Conservation (phyloP, 1,140 invertebrate genomes). For the Trinorchestia longiramus region DNA sequence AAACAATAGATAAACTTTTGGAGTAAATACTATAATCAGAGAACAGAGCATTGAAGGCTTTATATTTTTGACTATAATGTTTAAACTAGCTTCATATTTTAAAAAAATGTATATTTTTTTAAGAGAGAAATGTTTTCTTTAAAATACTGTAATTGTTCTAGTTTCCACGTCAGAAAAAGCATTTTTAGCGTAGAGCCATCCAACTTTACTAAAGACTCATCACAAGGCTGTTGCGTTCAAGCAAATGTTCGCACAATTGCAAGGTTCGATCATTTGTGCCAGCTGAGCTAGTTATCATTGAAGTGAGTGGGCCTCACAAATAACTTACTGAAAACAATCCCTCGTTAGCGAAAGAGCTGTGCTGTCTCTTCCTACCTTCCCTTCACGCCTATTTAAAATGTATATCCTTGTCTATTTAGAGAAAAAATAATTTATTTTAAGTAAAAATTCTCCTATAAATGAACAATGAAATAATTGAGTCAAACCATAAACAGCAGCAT, state of each 20-base stretch:
- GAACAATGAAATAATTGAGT: neutral
- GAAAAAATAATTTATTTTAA: neutral
- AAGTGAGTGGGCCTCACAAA: neutral
- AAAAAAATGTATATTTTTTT: neutral
- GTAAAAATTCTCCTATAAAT: neutral
- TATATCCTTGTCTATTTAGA: neutral
- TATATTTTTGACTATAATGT: neutral
- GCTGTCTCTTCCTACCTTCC: neutral
- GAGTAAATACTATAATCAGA: neutral
- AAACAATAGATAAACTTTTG: neutral
- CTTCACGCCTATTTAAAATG: neutral
- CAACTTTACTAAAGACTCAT: neutral
- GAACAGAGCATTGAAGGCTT: neutral
- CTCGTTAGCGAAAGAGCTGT: neutral
- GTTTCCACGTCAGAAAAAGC: neutral
- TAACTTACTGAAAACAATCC: neutral
- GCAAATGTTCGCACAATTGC: neutral
- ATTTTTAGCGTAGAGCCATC: neutral
- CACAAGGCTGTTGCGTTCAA: neutral
- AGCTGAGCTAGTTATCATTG: neutral
- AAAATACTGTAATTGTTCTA: neutral
- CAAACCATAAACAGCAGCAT: neutral
- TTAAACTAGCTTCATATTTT: neutral
- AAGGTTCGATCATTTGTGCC: neutral
- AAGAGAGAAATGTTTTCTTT: no score